phyloP scores from a whole-genome alignment of 2,888 invertebrate genomes.

The Drosophila flavopinicola region DNA sequence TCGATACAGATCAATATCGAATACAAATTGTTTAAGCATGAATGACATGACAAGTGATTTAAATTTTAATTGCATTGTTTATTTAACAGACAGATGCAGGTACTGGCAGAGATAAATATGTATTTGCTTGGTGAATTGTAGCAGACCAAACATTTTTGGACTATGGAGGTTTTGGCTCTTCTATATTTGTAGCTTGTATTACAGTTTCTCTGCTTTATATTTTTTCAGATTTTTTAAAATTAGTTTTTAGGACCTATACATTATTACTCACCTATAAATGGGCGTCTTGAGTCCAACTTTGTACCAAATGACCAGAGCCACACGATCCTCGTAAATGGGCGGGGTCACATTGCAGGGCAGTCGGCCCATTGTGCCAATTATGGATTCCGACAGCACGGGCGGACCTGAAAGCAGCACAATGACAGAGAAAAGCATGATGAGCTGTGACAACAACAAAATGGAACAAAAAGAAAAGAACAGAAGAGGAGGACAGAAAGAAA shows the following conservation, averaged over 20 bases:
- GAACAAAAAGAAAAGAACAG: slow-evolving; percentile 19
- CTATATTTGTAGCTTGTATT: too few species aligned
- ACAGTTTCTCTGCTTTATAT: too few species aligned
- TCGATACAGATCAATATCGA: too few species aligned
- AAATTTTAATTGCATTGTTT: background rate
- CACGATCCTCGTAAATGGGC: slow-evolving; percentile 83
- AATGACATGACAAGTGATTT: too few species aligned
- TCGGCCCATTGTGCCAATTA: slow-evolving; percentile 83
- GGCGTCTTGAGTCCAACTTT: slow-evolving; percentile 84
- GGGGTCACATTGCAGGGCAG: slow-evolving; percentile 85
- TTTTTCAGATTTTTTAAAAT: too few species aligned
- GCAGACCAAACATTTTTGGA: too few species aligned
- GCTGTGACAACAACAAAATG: slow-evolving; percentile 42
- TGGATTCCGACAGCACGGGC: slow-evolving; percentile 83
- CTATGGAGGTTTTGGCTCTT: too few species aligned
- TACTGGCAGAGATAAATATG: background rate
- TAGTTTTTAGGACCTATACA: too few species aligned
- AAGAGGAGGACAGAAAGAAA: background rate
- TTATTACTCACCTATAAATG: slow-evolving; percentile 83
- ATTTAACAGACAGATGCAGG: background rate
- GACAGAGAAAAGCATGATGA: slow-evolving; percentile 46
- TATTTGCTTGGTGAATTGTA: too few species aligned
- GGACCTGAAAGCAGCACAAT: slow-evolving; percentile 79
- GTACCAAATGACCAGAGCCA: slow-evolving; percentile 84
- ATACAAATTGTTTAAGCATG: too few species aligned